A percentile compares a stretch with the other conserved stretches of the same genome.
Conservation (phyloP, 1,140 invertebrate species). For the Drosophila miranda region DNA sequence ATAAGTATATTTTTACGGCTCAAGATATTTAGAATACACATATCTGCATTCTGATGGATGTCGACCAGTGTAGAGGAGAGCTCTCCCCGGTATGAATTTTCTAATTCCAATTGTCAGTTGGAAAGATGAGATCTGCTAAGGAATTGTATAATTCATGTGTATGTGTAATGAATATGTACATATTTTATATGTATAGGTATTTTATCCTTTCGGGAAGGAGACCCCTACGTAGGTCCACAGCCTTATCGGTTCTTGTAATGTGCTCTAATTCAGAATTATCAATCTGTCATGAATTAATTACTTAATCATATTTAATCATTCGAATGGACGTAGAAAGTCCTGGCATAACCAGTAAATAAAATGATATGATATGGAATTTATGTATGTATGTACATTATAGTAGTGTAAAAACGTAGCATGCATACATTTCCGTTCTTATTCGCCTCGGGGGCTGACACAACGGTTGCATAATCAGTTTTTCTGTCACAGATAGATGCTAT, state of each 20-base stretch:
- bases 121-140: background rate
- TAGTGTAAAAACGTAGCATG: conserved; percentile 3
- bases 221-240: too few relatives aligned
- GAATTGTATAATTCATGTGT: conserved; percentile 28
- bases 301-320: too few relatives aligned
- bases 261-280: too few relatives aligned
- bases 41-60: conserved; percentile 31
- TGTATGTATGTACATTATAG: too few relatives aligned
- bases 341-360: too few relatives aligned
- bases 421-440: conserved; percentile 10
- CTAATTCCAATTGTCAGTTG: conserved; percentile 37
- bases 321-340: too few relatives aligned
- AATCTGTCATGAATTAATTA: too few relatives aligned
- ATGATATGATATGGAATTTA: too few relatives aligned
- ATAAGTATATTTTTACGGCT: conserved; percentile 41
- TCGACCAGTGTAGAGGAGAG: conserved; percentile 27
- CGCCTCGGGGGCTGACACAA: conserved; percentile 10
- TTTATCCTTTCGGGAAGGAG: too few relatives aligned
- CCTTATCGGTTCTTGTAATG: too few relatives aligned
- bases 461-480: conserved; percentile 52
- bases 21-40: conserved; percentile 28
- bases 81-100: conserved; percentile 1
- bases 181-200: too few relatives aligned
- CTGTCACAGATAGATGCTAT: conserved; percentile 44
- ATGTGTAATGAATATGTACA: background rate